Evolutionary conservation across 2,113 vertebrate species (phyloP).

Genomic region (Psilopogon haemacephalus): DNA sequence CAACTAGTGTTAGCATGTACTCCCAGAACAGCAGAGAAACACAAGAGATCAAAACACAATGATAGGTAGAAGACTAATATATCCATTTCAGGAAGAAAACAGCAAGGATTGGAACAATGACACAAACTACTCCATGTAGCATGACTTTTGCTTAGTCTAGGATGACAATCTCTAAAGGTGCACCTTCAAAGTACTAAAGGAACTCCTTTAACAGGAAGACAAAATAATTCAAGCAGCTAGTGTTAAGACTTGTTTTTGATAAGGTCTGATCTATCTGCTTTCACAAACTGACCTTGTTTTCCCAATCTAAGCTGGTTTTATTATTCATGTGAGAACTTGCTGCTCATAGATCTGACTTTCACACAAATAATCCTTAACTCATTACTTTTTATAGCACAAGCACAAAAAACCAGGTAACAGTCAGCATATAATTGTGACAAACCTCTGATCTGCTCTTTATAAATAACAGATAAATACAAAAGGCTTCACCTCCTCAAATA

Average conservation of each 20-base stretch:
- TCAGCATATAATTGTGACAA: not conserved
- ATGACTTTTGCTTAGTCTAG: not conserved
- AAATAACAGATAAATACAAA: not conserved
- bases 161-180: not conserved
- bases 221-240: not conserved
- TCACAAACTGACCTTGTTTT: not conserved
- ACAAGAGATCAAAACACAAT: not conserved
- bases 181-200: not conserved
- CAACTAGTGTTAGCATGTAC: not conserved
- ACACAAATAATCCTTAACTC: not conserved
- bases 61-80: not conserved
- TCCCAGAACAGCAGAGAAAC: not conserved
- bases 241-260: not conserved
- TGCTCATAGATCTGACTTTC: not conserved
- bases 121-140: not conserved
- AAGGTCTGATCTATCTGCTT: not conserved
- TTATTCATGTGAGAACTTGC: rapidly evolving
- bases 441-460: not conserved
- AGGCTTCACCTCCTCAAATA: not conserved
- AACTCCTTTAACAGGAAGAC: not conserved
- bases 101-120: not conserved
- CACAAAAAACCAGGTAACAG: not conserved
- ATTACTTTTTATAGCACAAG: not conserved
- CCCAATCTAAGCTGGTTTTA: not conserved
- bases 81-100: not conserved